Evolutionary conservation across 2,797 vertebrate species (phyloP).

Genomic region (Enteromius unitaeniatus): DNA sequence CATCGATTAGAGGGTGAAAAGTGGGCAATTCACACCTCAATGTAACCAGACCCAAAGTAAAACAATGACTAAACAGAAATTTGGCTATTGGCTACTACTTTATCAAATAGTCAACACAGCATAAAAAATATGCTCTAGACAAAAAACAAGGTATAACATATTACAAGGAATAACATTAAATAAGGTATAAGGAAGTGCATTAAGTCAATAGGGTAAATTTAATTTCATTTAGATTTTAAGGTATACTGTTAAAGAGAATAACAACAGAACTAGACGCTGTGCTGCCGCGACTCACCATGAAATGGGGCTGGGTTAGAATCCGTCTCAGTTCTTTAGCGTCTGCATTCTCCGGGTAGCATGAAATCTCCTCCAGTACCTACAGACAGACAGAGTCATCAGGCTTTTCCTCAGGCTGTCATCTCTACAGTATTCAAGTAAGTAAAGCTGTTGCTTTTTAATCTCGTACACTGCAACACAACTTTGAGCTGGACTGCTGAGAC

Average conservation of each 20-base stretch:
- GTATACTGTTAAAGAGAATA: background rate
- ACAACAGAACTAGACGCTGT: background rate
- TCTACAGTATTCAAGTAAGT: background rate
- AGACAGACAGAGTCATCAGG: slow-evolving; percentile 39
- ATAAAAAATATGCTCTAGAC: background rate
- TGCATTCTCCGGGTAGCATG: slow-evolving; percentile 95
- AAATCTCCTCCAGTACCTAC: slow-evolving; percentile 98
- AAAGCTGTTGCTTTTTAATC: background rate
- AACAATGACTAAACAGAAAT: background rate
- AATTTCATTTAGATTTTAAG: background rate
- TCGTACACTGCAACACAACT: slow-evolving; percentile 12
- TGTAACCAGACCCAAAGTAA: background rate
- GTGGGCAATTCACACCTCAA: background rate
- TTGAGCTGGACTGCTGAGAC: slow-evolving; percentile 31
- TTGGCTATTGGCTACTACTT: background rate
- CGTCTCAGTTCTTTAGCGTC: slow-evolving; percentile 95
- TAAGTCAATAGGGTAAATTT: background rate
- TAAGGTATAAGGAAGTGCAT: background rate
- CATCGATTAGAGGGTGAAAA: background rate
- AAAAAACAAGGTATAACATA: background rate
- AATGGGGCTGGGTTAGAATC: slow-evolving; percentile 98
- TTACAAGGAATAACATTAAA: background rate
- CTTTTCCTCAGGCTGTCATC: background rate
- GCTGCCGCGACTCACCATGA: slow-evolving; percentile 90
- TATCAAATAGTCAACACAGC: background rate